These are phyloP conservation scores for Nothobranchius furzeri DNA, from an alignment of 2,113 vertebrate genomes.

Conservation along the genomic window DNA sequence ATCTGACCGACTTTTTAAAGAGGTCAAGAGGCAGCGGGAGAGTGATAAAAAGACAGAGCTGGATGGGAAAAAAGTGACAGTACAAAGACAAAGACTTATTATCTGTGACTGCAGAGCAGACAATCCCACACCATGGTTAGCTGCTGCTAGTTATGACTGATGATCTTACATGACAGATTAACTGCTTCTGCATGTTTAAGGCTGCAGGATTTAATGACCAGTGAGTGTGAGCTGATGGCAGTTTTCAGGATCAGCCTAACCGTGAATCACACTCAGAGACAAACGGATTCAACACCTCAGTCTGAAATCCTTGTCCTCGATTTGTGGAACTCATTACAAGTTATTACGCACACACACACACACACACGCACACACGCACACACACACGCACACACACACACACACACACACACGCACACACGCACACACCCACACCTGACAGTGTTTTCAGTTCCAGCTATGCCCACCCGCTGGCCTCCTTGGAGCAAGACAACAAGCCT, in stretches of 20 bases:
- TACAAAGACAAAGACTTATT: constrained; percentile 66
- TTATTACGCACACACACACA: background rate
- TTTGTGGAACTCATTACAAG: constrained; percentile 46
- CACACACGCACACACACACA: background rate
- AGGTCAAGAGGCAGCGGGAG: constrained; percentile 59
- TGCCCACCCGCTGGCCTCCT: background rate
- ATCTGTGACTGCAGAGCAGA: constrained; percentile 64
- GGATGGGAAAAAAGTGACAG: constrained; percentile 27
- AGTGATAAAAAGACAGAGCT: constrained; percentile 39
- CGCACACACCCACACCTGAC: constrained; percentile 31
- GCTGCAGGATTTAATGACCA: constrained; percentile 13
- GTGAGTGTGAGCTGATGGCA: constrained; percentile 43
- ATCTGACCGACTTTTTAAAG: constrained; percentile 44
- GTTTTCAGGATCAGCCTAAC: constrained; percentile 35
- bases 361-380: background rate
- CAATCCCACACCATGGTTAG: constrained; percentile 59
- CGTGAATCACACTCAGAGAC: background rate
- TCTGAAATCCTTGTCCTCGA: background rate
- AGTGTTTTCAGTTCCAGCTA: constrained; percentile 14
- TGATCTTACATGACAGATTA: constrained; percentile 57
- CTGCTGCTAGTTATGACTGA: constrained; percentile 43
- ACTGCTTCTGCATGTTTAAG: constrained; percentile 36
- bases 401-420: background rate
- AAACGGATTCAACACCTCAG: background rate
- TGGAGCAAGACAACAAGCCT: constrained; percentile 34